Conservation (phyloP, 2,797 vertebrate genomes). For the Microchirus variegatus region DNA sequence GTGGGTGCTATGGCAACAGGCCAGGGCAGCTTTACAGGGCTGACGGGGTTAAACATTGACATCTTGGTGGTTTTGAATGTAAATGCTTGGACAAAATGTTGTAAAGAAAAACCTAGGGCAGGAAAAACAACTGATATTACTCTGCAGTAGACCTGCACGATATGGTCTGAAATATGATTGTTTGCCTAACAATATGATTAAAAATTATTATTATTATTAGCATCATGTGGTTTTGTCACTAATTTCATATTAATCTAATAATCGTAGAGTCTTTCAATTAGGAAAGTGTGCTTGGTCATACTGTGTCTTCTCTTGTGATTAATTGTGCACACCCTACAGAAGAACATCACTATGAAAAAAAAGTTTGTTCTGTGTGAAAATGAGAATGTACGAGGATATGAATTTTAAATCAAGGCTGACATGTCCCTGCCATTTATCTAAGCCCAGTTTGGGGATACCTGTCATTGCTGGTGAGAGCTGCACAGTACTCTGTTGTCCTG, state of each 20-base stretch:
- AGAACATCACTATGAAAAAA: not conserved
- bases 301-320: too few relatives aligned
- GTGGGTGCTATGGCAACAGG: conserved; percentile 56
- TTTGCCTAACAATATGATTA: too few relatives aligned
- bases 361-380: conserved; percentile 1
- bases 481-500: conserved; percentile 44
- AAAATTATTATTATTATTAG: too few relatives aligned
- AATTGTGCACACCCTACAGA: not conserved
- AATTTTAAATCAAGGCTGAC: conserved; percentile 45
- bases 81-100: conserved; percentile 17
- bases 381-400: conserved; percentile 13
- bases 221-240: too few relatives aligned
- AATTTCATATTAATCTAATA: too few relatives aligned
- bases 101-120: conserved; percentile 27
- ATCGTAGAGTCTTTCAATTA: too few relatives aligned
- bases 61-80: conserved; percentile 14
- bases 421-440: conserved; percentile 31
- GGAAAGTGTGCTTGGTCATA: too few relatives aligned
- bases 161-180: too few relatives aligned
- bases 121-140: not conserved
- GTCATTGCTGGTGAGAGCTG: conserved; percentile 37
- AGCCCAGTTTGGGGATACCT: conserved; percentile 45
- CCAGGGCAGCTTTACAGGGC: conserved; percentile 24
- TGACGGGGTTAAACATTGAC: conserved; percentile 45
- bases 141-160: not conserved